A percentile compares a stretch with the other conserved stretches of the same genome.
phyloP scores from a whole-genome alignment of 2,888 invertebrate genomes.

The Tetragonisca angustula region DNA sequence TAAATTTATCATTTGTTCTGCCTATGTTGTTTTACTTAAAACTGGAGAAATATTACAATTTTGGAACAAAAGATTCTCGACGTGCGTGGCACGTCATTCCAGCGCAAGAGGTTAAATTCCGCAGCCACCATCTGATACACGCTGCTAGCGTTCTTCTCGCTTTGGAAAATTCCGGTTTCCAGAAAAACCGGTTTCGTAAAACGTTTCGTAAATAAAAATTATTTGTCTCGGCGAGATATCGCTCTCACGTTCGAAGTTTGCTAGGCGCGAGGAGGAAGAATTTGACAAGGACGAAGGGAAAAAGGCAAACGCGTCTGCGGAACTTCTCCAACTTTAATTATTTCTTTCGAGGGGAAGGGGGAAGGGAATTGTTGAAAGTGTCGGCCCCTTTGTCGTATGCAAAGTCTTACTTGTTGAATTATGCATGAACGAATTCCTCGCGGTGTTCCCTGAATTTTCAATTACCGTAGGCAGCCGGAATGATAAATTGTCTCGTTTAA shows the following conservation, averaged over 20 bases:
- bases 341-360: background rate
- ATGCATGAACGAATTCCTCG: background rate
- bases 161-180: no score
- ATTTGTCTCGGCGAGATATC: background rate
- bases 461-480: background rate
- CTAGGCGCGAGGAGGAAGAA: background rate
- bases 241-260: background rate
- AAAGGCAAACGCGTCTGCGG: background rate
- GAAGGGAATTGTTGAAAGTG: background rate
- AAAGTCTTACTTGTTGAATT: background rate
- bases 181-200: no score
- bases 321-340: background rate
- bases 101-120: slow-evolving; percentile 26
- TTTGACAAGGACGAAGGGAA: background rate
- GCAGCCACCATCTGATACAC: slow-evolving; percentile 27
- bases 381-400: background rate
- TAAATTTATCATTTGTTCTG: no score
- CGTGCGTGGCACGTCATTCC: no score
- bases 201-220: no score
- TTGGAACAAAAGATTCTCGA: no score
- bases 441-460: background rate
- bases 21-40: no score
- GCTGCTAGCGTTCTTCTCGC: background rate
- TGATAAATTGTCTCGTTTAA: background rate
- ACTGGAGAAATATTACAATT: no score